Base-by-base conservation (phyloP, 1,140 invertebrate genomes). In the Aplysia californica region DNA sequence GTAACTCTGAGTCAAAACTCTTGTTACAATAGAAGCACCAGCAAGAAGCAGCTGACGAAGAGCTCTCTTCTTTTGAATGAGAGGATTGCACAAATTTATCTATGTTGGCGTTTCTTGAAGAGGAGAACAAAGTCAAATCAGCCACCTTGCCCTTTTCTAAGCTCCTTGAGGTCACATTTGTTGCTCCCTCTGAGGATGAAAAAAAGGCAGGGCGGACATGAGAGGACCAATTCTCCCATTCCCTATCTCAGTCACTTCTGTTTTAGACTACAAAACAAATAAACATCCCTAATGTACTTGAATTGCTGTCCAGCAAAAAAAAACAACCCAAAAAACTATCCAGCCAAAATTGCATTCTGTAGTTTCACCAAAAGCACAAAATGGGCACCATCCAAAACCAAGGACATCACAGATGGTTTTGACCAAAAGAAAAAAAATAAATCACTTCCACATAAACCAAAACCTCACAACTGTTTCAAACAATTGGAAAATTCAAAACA, bases 171-270 rank as follows among this genome's bases (percentile, higher is more conserved):
- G n/a, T 69, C 39, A 6, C 66, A 69, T 44, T 50, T 69, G 39
- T 69, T 69, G 66, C 39, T 69, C 39, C 66, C 66, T 69, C 66
- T 69, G 66, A 69, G 66, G 66, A 69, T 69, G 66, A 69, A 44
- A 69, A 69, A 59, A 69, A 69, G 66, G 66, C 39, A 69, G 55
- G 31, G 66, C 66, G 39, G 31, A 3, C n/a, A n/a, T 69, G 66
- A 69, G 5, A 29, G 35, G 66, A n/a, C 26, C 66, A 38, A 69
- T 5, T 69, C 29, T 69, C 66, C 55, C 66, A 35, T 50, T 41
- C 38, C n/a, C n/a, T n/a, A n/a, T n/a, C n/a, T n/a, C n/a, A n/a
- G n/a, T n/a, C n/a, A n/a, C n/a, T n/a, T n/a, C n/a, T n/a, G n/a
- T n/a, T n/a, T n/a, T n/a, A n/a, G n/a, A n/a, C n/a, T n/a, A n/a